A percentile compares a stretch with the other conserved stretches of the same genome.
phyloP scores from a whole-genome alignment of 2,797 vertebrate species.

The Halcyon chelicuti region DNA sequence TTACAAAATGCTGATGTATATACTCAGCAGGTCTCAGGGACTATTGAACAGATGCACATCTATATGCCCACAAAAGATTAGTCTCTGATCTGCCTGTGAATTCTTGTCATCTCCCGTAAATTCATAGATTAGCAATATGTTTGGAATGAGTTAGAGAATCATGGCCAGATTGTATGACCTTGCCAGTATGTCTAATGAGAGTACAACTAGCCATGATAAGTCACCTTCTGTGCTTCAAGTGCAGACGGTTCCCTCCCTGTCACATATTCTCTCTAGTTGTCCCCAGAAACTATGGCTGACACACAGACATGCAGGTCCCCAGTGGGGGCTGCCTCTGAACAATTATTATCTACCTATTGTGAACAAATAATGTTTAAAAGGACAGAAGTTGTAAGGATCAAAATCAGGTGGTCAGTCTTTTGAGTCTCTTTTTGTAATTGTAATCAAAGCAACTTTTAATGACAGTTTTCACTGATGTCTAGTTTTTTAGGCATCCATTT shows the following conservation, averaged over 20 bases:
- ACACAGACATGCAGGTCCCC: fast-evolving
- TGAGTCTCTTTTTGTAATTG: not conserved
- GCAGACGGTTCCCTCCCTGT: not conserved
- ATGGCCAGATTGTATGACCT: not conserved
- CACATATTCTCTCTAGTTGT: not conserved
- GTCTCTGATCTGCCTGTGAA: not conserved
- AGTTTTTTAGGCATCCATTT: not conserved
- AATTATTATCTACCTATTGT: too few relatives aligned
- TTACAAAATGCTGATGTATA: not conserved
- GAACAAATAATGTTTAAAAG: not conserved
- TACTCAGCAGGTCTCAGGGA: not conserved
- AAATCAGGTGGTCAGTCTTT: not conserved
- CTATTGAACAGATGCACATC: not conserved
- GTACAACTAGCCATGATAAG: not conserved
- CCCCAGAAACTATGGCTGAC: not conserved
- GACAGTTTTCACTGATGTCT: not conserved
- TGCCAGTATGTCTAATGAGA: not conserved
- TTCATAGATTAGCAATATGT: too few relatives aligned
- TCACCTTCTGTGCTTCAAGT: fast-evolving
- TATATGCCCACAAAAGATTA: not conserved
- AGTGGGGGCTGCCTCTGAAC: not conserved
- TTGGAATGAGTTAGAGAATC: not conserved
- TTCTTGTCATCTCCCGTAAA: not conserved
- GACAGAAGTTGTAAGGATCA: not conserved
- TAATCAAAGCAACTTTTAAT: not conserved